A percentile compares a stretch with the other conserved stretches of the same genome.
Conservation (phyloP, 2,888 invertebrate species). For the Lasioglossum calceatum region DNA sequence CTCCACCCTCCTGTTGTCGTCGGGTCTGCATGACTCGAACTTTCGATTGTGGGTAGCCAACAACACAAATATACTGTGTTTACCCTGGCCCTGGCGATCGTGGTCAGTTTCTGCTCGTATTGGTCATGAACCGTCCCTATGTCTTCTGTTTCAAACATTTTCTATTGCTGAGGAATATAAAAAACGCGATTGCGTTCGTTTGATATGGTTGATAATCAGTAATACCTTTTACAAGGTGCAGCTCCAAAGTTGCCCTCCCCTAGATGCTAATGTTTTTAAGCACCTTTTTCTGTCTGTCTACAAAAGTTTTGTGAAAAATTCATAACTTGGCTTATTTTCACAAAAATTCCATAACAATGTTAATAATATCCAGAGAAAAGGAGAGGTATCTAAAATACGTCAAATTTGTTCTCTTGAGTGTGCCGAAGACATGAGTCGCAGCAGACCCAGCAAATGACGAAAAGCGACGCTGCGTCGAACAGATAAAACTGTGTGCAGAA, state of each 20-base stretch:
- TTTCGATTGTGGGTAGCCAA: not conserved
- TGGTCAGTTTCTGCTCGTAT: not conserved
- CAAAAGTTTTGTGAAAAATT: no score
- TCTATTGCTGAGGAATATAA: no score
- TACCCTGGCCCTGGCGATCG: not conserved
- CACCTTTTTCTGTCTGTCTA: no score
- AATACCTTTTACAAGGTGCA: no score
- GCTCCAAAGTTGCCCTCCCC: no score
- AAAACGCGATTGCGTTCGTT: no score
- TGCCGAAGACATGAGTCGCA: not conserved
- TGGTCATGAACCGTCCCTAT: not conserved
- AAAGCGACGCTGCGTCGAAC: not conserved
- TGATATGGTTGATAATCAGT: no score
- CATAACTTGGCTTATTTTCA: no score
- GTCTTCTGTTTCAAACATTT: not conserved
- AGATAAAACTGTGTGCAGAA: conserved; percentile 22
- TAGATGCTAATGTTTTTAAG: no score
- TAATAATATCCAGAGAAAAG: no score
- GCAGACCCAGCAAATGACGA: not conserved
- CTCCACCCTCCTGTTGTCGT: not conserved
- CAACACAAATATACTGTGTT: not conserved
- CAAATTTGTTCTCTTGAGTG: not conserved
- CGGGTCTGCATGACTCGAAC: not conserved
- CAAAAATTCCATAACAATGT: no score
- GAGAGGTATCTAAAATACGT: no score